Evolutionary conservation across 2,113 vertebrate species (phyloP).

Genomic region (Tricholaema leucomelas): DNA sequence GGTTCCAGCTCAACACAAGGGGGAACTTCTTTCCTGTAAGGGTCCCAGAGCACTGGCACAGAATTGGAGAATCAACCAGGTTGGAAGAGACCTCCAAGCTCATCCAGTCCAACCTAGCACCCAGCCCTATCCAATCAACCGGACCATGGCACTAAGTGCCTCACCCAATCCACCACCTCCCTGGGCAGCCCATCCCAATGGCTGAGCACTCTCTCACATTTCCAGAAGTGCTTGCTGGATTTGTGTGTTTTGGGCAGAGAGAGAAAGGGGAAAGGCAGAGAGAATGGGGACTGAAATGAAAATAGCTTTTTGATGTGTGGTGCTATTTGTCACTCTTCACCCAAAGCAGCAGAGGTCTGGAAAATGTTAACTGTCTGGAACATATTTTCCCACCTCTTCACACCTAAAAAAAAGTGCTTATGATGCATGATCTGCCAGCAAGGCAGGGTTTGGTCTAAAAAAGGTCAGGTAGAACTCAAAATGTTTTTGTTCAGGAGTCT

Average conservation of each 20-base stretch:
- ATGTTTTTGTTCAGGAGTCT: neutral
- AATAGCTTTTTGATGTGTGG: neutral
- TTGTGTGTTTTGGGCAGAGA: neutral
- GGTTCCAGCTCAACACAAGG: too few relatives aligned
- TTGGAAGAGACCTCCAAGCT: too few relatives aligned
- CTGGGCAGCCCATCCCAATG: too few relatives aligned
- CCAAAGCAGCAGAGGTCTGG: conserved; percentile 27
- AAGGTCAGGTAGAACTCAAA: neutral
- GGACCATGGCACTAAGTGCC: too few relatives aligned
- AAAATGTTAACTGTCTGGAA: conserved; percentile 43
- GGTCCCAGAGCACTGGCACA: too few relatives aligned
- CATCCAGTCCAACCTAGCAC: too few relatives aligned
- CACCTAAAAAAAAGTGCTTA: neutral
- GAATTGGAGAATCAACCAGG: too few relatives aligned
- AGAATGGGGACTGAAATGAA: neutral
- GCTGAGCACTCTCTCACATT: neutral
- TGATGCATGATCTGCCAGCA: conserved; percentile 6
- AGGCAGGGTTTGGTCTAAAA: neutral
- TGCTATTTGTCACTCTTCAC: conserved; percentile 39
- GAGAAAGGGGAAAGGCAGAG: neutral
- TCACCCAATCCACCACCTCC: too few relatives aligned
- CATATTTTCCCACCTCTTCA: conserved; percentile 27
- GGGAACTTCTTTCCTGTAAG: too few relatives aligned
- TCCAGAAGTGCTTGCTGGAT: neutral
- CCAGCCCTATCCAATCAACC: too few relatives aligned